Percentiles rank a stretch among this genome's conserved stretches.
Evolutionary conservation across 2,113 vertebrate genomes (phyloP).

Genomic region (Ictalurus punctatus): DNA sequence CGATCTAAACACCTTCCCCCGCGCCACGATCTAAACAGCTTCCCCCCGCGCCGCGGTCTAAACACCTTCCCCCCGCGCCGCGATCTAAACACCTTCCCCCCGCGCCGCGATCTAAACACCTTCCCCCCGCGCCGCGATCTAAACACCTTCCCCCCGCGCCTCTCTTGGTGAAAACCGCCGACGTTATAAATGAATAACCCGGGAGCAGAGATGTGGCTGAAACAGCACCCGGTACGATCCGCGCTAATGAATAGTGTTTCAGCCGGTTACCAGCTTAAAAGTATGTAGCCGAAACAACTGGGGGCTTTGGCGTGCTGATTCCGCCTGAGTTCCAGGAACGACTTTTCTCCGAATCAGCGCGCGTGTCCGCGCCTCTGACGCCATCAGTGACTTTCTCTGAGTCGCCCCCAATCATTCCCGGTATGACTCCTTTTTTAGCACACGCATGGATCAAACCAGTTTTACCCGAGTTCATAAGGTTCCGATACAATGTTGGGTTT

Average conservation of each 20-base stretch:
- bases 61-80: neutral
- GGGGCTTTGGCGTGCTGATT: slow-evolving; percentile 70
- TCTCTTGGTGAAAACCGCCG: neutral
- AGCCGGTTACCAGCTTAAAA: slow-evolving; percentile 28
- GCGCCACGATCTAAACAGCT: neutral
- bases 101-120: neutral
- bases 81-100: neutral
- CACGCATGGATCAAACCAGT: neutral
- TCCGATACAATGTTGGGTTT: neutral
- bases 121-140: neutral
- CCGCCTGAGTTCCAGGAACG: slow-evolving; percentile 74
- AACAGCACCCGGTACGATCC: neutral
- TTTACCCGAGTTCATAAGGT: neutral
- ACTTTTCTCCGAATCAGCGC: slow-evolving; percentile 74
- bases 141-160: neutral
- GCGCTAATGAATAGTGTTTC: slow-evolving; percentile 33
- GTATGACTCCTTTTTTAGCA: neutral
- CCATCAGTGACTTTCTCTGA: slow-evolving; percentile 58
- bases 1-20: neutral
- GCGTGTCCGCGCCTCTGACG: slow-evolving; percentile 72
- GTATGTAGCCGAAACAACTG: slow-evolving; percentile 37
- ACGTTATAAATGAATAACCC: neutral
- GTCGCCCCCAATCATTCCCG: slow-evolving; percentile 17
- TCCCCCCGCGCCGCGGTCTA: neutral
- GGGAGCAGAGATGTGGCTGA: neutral